Evolutionary conservation across 2,797 vertebrate genomes (phyloP).

Genomic region (Hylomyscus alleni): DNA sequence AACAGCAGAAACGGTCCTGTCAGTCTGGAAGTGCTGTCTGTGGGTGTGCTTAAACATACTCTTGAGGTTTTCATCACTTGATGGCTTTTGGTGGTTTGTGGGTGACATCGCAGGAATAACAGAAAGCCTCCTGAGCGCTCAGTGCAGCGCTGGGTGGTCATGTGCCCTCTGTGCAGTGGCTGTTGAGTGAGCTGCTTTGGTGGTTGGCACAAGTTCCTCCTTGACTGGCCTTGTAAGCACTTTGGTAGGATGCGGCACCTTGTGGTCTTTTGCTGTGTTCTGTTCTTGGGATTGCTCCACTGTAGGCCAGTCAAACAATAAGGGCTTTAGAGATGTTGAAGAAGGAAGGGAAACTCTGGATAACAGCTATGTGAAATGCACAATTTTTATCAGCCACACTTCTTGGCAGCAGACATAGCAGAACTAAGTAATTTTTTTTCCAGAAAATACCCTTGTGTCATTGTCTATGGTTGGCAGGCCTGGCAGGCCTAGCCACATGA

Average conservation of each 20-base stretch:
- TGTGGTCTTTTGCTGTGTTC: not conserved
- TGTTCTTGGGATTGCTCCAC: not conserved
- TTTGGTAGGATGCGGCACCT: not conserved
- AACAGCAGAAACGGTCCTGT: not conserved
- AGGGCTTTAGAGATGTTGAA: not conserved
- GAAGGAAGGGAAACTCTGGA: not conserved
- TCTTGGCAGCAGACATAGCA: not conserved
- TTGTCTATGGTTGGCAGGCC: not conserved
- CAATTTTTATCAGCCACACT: not conserved
- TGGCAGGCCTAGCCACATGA: too few species aligned
- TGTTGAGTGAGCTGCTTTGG: not conserved
- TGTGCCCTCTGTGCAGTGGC: not conserved
- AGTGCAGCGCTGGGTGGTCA: accelerated
- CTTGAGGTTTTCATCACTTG: conserved; percentile 59
- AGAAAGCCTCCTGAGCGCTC: not conserved
- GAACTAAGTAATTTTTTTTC: not conserved
- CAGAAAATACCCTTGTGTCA: not conserved
- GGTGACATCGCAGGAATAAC: conserved; percentile 15
- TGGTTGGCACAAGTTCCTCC: not conserved
- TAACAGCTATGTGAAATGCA: not conserved
- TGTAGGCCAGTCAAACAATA: not conserved
- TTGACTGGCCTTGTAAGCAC: conserved; percentile 3
- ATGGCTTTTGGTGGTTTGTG: not conserved
- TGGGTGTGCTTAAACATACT: not conserved
- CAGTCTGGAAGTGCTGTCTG: not conserved